Evolutionary conservation across 2,888 invertebrate genomes (phyloP).

Genomic region (Pristionchus mayeri): DNA sequence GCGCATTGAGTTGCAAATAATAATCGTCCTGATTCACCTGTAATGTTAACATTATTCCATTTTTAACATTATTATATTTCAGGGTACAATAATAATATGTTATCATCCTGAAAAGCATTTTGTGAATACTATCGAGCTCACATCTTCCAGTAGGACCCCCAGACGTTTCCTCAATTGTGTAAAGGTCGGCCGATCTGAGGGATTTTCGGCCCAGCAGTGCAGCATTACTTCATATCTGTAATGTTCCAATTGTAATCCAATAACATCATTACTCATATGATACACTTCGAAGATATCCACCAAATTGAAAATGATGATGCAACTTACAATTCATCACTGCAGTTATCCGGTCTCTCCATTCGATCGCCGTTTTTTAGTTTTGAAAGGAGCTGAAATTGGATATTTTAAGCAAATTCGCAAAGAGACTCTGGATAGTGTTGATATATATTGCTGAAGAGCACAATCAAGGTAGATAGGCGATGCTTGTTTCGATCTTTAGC

Average conservation of each 20-base stretch:
- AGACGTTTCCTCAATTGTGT: not conserved
- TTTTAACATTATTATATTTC: not conserved
- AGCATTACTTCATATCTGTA: not conserved
- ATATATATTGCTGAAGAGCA: too few relatives aligned
- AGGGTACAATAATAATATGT: too few relatives aligned
- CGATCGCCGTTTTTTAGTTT: not conserved
- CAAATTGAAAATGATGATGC: not conserved
- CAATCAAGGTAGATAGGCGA: too few relatives aligned
- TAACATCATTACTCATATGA: too few relatives aligned
- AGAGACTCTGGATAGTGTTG: too few relatives aligned
- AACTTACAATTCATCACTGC: not conserved
- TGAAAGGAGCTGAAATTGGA: not conserved
- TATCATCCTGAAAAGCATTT: too few relatives aligned
- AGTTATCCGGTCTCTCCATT: not conserved
- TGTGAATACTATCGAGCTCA: too few relatives aligned
- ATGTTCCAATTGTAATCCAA: too few relatives aligned
- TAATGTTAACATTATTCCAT: too few relatives aligned
- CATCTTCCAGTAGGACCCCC: not conserved
- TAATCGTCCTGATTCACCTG: constrained; percentile 6
- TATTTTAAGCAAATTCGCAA: too few relatives aligned
- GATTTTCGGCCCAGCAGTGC: not conserved
- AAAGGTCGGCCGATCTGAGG: not conserved
- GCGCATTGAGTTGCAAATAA: not conserved
- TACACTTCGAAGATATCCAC: too few relatives aligned
- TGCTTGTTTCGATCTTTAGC: too few relatives aligned